These are phyloP conservation scores for Portunus trituberculatus DNA, from an alignment of 1,140 invertebrate species.

Conservation along the genomic window DNA sequence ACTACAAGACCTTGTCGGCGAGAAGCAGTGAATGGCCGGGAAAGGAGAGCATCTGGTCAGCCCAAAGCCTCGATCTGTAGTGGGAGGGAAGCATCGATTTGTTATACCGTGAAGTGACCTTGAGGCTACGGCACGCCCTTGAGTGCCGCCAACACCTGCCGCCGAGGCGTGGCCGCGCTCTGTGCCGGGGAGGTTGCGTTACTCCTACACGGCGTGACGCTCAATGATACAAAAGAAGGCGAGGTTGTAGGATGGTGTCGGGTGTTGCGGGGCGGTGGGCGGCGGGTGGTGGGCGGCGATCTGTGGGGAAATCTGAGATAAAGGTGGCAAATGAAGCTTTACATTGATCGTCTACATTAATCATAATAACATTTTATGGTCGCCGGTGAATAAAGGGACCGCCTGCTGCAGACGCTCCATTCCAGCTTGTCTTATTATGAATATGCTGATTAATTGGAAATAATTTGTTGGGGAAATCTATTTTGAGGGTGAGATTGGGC, in stretches of 20 bases:
- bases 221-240: no score
- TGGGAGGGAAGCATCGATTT: background rate
- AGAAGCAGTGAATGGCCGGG: background rate
- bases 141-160: background rate
- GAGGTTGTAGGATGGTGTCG: no score
- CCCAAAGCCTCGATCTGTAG: background rate
- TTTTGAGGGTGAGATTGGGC: background rate
- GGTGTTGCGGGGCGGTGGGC: no score
- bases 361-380: no score
- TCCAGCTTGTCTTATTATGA: background rate
- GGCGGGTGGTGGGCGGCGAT: no score
- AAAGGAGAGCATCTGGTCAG: background rate
- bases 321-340: no score
- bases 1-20: background rate
- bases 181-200: no score
- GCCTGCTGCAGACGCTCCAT: background rate
- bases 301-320: no score
- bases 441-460: conserved; percentile 13
- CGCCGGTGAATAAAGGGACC: no score
- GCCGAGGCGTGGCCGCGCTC: no score
- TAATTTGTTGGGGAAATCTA: background rate
- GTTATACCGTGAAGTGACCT: background rate
- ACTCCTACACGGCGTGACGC: no score
- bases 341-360: no score
- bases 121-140: background rate